phyloP scores from a whole-genome alignment of 2,888 invertebrate genomes.

The Lissocephala sabroskyi region DNA sequence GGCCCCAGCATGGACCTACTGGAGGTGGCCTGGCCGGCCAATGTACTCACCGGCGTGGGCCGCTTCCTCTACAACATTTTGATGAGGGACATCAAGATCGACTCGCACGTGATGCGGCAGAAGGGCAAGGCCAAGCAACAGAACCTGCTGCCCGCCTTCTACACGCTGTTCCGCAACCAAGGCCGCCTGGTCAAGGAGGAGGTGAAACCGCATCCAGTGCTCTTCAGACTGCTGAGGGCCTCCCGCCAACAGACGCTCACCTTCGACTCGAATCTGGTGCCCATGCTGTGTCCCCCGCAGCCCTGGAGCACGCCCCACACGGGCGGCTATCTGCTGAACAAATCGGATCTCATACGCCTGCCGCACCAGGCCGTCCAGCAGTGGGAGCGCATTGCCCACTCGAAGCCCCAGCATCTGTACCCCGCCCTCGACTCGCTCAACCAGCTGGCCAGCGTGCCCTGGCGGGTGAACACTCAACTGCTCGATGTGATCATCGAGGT shows the following conservation, averaged over 20 bases:
- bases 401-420: slow-evolving; percentile 77
- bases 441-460: slow-evolving; percentile 92
- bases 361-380: slow-evolving; percentile 76
- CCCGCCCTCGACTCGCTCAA: slow-evolving; percentile 94
- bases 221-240: slow-evolving; percentile 78
- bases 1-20: slow-evolving; percentile 77
- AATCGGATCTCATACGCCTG: slow-evolving; percentile 77
- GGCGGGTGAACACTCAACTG: slow-evolving; percentile 85
- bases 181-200: slow-evolving; percentile 79
- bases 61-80: slow-evolving; percentile 90
- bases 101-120: slow-evolving; percentile 78
- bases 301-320: slow-evolving; percentile 83
- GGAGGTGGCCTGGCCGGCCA: slow-evolving; percentile 79
- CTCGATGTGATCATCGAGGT: slow-evolving; percentile 74
- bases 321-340: slow-evolving; percentile 85
- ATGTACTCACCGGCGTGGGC: slow-evolving; percentile 80
- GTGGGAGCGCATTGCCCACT: slow-evolving; percentile 76
- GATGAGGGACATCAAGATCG: slow-evolving; percentile 87
- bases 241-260: slow-evolving; percentile 80
- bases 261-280: slow-evolving; percentile 82
- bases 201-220: slow-evolving; percentile 87
- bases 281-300: slow-evolving; percentile 86
- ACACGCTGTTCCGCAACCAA: slow-evolving; percentile 82
- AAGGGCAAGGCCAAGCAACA: slow-evolving; percentile 73
- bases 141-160: slow-evolving; percentile 84